A percentile compares a stretch with the other conserved stretches of the same genome.
phyloP scores from a whole-genome alignment of 1,140 invertebrate genomes.

The Doryteuthis pealeii region DNA sequence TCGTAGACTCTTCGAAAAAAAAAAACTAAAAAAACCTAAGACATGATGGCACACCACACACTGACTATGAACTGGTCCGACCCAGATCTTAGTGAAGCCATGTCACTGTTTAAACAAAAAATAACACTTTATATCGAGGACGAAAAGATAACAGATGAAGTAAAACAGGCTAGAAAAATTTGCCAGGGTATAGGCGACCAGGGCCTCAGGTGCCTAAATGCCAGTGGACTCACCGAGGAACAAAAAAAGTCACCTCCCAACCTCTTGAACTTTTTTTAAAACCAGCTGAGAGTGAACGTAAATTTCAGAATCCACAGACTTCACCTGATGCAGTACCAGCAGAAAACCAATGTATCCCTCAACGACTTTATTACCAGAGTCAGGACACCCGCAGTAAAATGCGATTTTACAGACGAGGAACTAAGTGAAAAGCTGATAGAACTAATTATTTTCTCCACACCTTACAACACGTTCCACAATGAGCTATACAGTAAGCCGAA shows the following conservation, averaged over 20 bases:
- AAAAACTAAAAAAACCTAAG: too few relatives aligned
- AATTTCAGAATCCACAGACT: conserved; percentile 19
- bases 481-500: conserved; percentile 16
- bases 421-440: too few relatives aligned
- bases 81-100: too few relatives aligned
- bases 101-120: too few relatives aligned
- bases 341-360: conserved; percentile 1
- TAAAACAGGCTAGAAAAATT: too few relatives aligned
- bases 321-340: neutral
- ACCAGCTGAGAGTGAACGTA: conserved; percentile 11
- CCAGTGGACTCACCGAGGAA: conserved; percentile 16
- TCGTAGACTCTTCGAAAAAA: too few relatives aligned
- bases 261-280: conserved; percentile 18
- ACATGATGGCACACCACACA: too few relatives aligned
- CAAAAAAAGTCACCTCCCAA: conserved; percentile 11
- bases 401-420: too few relatives aligned
- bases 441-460: conserved; percentile 1
- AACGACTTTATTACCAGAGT: conserved; percentile 18
- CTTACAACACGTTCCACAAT: conserved; percentile 12
- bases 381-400: neutral
- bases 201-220: conserved; percentile 1
- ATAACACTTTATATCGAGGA: too few relatives aligned
- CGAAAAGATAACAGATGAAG: too few relatives aligned
- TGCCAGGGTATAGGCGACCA: neutral
- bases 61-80: too few relatives aligned